Conservation (phyloP, 1,140 invertebrate genomes). For the Drosophila pseudoananassae region DNA sequence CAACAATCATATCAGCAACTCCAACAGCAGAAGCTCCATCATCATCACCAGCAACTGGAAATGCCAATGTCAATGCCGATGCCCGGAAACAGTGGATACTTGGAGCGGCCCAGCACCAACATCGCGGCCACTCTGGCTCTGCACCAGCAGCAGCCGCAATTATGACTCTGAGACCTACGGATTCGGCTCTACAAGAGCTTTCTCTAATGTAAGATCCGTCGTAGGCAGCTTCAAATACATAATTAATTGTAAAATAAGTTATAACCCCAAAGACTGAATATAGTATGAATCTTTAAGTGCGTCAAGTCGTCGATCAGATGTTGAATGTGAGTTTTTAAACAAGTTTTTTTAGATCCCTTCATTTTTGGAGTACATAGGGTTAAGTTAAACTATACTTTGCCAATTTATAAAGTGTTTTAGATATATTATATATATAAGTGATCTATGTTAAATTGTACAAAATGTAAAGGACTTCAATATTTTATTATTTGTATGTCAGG, state of each 20-base stretch:
- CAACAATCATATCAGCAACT: constrained; percentile 52
- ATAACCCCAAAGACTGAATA: constrained; percentile 78
- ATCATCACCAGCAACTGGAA: constrained; percentile 53
- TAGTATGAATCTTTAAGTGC: constrained; percentile 58
- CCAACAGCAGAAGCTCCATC: constrained; percentile 38
- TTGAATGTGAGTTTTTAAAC: constrained; percentile 16
- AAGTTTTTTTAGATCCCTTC: constrained; percentile 28
- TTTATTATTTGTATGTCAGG: constrained; percentile 34
- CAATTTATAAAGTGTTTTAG: constrained; percentile 10
- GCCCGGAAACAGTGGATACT: constrained; percentile 36
- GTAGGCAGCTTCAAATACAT: neutral
- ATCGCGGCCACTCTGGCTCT: constrained; percentile 65
- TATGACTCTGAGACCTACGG: constrained; percentile 84
- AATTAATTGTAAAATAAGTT: neutral
- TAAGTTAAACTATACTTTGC: constrained; percentile 18
- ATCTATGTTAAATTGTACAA: constrained; percentile 49
- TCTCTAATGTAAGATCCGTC: constrained; percentile 54
- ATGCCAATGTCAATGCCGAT: constrained; percentile 64
- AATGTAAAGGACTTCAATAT: constrained; percentile 64
- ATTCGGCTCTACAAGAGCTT: constrained; percentile 84
- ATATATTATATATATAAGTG: constrained; percentile 8
- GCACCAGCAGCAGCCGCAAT: constrained; percentile 77
- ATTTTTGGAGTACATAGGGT: neutral
- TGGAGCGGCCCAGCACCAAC: constrained; percentile 66
- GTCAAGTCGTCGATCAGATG: constrained; percentile 23